These are phyloP conservation scores for Australoheros scitulus DNA, from an alignment of 2,113 vertebrate species.

Conservation along the genomic window DNA sequence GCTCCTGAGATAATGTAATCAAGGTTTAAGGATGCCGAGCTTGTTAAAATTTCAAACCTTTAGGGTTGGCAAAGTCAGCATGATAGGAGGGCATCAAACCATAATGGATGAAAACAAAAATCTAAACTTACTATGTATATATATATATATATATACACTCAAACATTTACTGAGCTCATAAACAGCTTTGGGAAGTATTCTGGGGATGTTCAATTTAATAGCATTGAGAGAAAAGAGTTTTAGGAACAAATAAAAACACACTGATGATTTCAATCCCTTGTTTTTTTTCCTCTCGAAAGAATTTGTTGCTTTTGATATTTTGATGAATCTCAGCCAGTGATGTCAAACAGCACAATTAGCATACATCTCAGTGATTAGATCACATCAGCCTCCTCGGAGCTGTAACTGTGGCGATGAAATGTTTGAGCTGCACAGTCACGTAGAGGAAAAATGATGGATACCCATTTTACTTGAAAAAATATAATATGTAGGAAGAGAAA, in stretches of 20 bases:
- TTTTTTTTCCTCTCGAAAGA: not conserved
- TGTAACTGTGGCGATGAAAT: conserved; percentile 47
- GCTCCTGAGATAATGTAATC: conserved; percentile 5
- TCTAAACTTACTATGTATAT: not conserved
- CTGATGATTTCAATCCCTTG: conserved; percentile 9
- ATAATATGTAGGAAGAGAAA: conserved; percentile 27
- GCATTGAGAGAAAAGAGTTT: not conserved
- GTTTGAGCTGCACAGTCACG: not conserved
- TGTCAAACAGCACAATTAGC: conserved; percentile 62
- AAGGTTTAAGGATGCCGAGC: not conserved
- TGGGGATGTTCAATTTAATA: not conserved
- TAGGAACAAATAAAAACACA: not conserved
- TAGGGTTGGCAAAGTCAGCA: conserved; percentile 1
- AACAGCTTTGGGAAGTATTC: not conserved
- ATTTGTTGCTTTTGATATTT: conserved; percentile 21
- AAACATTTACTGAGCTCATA: not conserved
- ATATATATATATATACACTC: too few species aligned
- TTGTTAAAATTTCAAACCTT: conserved; percentile 8
- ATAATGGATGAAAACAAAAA: not conserved
- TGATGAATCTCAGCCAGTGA: conserved; percentile 39
- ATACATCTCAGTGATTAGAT: conserved; percentile 58
- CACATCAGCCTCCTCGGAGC: conserved; percentile 45
- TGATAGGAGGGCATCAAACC: not conserved
- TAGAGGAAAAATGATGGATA: conserved; percentile 2
- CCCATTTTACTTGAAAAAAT: conserved; percentile 13